Conservation (phyloP, 2,797 vertebrate species). For the Oryzias dopingdopingensis region DNA sequence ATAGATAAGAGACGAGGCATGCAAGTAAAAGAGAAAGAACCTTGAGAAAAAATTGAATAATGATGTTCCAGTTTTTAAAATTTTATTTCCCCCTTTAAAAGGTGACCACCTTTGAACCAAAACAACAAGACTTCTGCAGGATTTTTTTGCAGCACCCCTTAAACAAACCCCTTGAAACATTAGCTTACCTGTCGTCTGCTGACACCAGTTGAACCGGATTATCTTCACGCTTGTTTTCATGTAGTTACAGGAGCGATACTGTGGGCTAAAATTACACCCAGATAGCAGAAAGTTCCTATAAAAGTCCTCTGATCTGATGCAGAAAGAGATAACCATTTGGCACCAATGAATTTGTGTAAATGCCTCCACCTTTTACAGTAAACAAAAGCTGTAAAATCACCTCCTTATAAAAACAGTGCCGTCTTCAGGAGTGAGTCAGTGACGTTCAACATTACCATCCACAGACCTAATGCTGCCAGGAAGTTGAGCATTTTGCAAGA, state of each 20-base stretch:
- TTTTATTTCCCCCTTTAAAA: neutral
- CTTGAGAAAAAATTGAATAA: neutral
- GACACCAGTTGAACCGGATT: conserved; percentile 55
- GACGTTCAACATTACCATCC: conserved; percentile 40
- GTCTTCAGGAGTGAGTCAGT: conserved; percentile 35
- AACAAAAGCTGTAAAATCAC: conserved; percentile 14
- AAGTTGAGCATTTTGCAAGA: neutral
- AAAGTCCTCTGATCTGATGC: too few species aligned
- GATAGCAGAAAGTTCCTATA: neutral
- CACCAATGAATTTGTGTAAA: neutral
- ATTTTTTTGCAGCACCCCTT: conserved; percentile 11
- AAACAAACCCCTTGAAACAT: conserved; percentile 24
- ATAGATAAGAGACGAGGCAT: neutral
- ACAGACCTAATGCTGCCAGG: conserved; percentile 1
- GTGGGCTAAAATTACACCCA: neutral
- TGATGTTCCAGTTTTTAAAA: neutral
- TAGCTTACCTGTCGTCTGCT: conserved; percentile 8
- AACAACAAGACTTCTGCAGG: neutral
- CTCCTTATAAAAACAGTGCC: conserved; percentile 42
- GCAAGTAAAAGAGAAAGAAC: neutral
- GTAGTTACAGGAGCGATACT: conserved; percentile 3
- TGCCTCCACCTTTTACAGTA: neutral
- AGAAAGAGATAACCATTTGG: neutral
- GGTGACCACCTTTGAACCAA: neutral
- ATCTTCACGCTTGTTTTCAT: conserved; percentile 34